Evolutionary conservation across 2,797 vertebrate species (phyloP).

Genomic region (Simalia tracyae): DNA sequence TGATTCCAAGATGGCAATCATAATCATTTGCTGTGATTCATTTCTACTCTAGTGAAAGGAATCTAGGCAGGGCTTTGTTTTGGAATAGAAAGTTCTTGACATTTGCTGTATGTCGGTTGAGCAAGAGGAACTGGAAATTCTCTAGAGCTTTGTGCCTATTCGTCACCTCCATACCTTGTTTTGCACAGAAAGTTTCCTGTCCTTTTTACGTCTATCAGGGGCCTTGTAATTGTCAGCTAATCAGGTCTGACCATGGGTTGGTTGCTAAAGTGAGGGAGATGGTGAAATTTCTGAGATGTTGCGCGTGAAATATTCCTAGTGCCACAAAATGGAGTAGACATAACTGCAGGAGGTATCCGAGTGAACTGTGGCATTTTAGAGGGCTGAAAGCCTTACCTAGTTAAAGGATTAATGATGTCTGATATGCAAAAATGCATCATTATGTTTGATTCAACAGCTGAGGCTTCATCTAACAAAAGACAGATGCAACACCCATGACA

Average conservation of each 20-base stretch:
- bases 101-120: constrained; percentile 14
- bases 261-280: constrained; percentile 50
- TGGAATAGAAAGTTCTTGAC: constrained; percentile 33
- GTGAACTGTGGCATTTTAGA: constrained; percentile 48
- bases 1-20: not conserved
- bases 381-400: not conserved
- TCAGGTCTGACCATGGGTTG: constrained; percentile 50
- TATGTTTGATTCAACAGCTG: not conserved
- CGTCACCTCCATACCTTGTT: constrained; percentile 40
- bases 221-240: constrained; percentile 52
- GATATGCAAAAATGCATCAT: constrained; percentile 8
- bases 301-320: constrained; percentile 59
- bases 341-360: constrained; percentile 46
- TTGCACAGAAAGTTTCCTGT: constrained; percentile 60
- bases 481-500: not conserved
- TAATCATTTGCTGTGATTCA: accelerated
- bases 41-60: constrained; percentile 13
- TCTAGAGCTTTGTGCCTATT: constrained; percentile 38
- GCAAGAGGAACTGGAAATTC: constrained; percentile 52
- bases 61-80: accelerated
- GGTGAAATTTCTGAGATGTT: constrained; percentile 59
- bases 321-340: constrained; percentile 43
- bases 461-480: not conserved
- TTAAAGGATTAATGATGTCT: constrained; percentile 30
- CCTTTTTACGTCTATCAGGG: constrained; percentile 39